Conservation (phyloP, 2,797 vertebrate species). For the Triplophysa yarkandensis region DNA sequence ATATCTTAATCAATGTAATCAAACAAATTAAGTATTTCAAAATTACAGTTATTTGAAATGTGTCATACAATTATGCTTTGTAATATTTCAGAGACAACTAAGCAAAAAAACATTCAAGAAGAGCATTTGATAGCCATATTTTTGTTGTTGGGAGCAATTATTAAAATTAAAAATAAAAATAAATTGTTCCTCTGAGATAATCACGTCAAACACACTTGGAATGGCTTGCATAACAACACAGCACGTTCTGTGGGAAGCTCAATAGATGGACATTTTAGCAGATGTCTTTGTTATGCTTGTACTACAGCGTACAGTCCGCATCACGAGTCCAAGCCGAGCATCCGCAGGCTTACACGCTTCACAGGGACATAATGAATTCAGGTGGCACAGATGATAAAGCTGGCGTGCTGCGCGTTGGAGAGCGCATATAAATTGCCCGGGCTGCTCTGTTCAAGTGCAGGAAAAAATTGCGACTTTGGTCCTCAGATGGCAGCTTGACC, state of each 20-base stretch:
- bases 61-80: too few relatives aligned
- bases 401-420: conserved; percentile 23
- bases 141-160: too few relatives aligned
- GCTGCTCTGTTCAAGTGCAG: conserved; percentile 50
- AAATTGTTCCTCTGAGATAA: background rate
- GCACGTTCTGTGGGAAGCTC: conserved; percentile 58
- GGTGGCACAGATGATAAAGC: conserved; percentile 61
- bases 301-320: conserved; percentile 44
- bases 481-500: conserved; percentile 68
- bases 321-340: conserved; percentile 51
- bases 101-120: too few relatives aligned
- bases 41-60: too few relatives aligned
- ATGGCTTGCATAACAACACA: conserved; percentile 25
- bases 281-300: conserved; percentile 60
- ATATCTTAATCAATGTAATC: too few relatives aligned
- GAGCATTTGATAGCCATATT: too few relatives aligned
- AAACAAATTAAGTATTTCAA: too few relatives aligned
- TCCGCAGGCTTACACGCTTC: conserved; percentile 55
- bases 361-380: conserved; percentile 65
- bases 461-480: conserved; percentile 62
- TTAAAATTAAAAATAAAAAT: too few relatives aligned
- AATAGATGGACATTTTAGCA: conserved; percentile 48
- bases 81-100: too few relatives aligned
- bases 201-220: conserved; percentile 37
- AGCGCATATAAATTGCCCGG: conserved; percentile 63